Evolutionary conservation across 2,888 invertebrate species (phyloP).

Genomic region (Patella caerulea): DNA sequence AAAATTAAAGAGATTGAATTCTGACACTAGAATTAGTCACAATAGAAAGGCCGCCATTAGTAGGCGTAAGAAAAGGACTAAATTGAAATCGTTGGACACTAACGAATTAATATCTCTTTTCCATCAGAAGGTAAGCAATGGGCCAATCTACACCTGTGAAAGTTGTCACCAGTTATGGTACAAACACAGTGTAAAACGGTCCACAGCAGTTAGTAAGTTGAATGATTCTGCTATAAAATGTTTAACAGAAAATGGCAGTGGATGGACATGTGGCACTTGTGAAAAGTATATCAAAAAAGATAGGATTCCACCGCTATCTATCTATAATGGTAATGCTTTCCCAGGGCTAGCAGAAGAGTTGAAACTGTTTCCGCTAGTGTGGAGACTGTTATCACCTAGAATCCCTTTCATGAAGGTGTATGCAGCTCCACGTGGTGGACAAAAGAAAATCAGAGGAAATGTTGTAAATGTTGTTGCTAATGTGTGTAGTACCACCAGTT

Average conservation of each 20-base stretch:
- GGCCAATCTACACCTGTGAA: not conserved
- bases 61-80: not conserved
- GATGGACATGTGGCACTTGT: not conserved
- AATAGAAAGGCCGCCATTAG: not conserved
- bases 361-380: not conserved
- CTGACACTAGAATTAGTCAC: not conserved
- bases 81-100: not conserved
- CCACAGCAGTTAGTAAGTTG: not conserved
- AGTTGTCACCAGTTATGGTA: not conserved
- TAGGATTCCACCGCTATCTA: not conserved
- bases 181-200: not conserved
- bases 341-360: too few relatives aligned
- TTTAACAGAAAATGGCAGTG: not conserved
- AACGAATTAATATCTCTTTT: not conserved
- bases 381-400: not conserved
- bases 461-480: constrained; percentile 2
- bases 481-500: not conserved
- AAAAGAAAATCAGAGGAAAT: not conserved
- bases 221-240: not conserved
- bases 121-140: not conserved
- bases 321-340: not conserved
- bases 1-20: not conserved
- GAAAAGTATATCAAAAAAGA: not conserved
- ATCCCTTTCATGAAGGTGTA: not conserved
- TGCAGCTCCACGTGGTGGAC: not conserved